These are phyloP conservation scores for Lepidurus arcticus DNA, from an alignment of 1,140 invertebrate species.

Conservation along the genomic window DNA sequence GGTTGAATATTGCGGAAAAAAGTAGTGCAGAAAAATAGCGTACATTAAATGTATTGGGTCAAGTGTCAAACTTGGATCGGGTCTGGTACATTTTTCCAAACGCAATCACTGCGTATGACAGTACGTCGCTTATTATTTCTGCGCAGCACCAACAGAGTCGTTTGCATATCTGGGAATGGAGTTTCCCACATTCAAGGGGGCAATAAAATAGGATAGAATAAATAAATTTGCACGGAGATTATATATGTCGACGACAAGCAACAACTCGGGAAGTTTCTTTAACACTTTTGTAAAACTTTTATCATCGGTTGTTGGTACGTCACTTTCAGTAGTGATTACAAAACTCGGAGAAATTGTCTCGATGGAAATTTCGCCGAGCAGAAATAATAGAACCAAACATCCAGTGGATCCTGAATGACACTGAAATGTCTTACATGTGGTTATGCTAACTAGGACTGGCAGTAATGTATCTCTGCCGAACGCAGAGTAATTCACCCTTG, in stretches of 20 bases:
- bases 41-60: constrained; percentile 3
- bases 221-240: constrained; percentile 5
- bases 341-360: too few species aligned
- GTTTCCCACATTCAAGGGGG: not conserved
- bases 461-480: too few species aligned
- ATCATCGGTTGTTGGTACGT: not conserved
- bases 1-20: too few species aligned
- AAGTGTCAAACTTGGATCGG: not conserved
- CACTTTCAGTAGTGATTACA: not conserved
- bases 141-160: not conserved
- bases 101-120: not conserved
- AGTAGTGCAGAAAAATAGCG: too few species aligned
- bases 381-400: too few species aligned
- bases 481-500: too few species aligned
- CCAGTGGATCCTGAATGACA: too few species aligned
- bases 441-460: too few species aligned
- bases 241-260: constrained; percentile 1
- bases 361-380: too few species aligned
- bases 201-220: not conserved
- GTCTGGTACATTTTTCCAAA: not conserved
- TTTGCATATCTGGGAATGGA: constrained; percentile 1
- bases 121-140: not conserved
- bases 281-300: too few species aligned
- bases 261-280: not conserved
- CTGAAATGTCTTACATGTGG: too few species aligned